phyloP scores from a whole-genome alignment of 2,113 vertebrate genomes.

The Uria lomvia region DNA sequence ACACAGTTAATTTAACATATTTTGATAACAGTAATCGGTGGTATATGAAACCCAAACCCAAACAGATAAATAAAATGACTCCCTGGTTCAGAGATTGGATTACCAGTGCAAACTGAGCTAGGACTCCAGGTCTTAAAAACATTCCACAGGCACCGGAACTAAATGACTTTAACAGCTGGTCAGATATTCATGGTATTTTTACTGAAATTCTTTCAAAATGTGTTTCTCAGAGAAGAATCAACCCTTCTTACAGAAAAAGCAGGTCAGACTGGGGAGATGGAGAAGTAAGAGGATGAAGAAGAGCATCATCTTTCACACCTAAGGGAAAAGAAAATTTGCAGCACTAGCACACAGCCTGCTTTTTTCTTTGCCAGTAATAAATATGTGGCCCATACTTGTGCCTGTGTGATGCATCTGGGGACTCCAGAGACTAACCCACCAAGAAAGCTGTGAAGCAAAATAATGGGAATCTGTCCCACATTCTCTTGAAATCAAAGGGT shows the following conservation, averaged over 20 bases:
- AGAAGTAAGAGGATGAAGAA: neutral
- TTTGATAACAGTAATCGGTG: conserved; percentile 51
- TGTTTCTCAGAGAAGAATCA: neutral
- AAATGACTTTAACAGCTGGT: neutral
- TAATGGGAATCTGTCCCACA: neutral
- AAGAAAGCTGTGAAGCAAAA: neutral
- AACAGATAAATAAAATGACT: conserved; percentile 17
- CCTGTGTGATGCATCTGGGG: neutral
- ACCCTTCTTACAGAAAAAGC: neutral
- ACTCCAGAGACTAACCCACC: neutral
- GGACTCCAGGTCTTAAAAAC: neutral
- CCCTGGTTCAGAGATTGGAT: neutral
- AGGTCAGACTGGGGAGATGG: neutral
- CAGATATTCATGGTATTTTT: neutral
- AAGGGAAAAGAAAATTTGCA: neutral
- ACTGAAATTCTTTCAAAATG: neutral
- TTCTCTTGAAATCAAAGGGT: neutral
- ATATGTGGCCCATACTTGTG: neutral
- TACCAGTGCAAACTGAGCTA: neutral
- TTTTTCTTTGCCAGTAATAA: neutral
- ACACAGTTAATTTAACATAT: conserved; percentile 34
- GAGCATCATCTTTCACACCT: neutral
- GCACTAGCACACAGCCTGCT: neutral
- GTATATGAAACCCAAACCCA: neutral
- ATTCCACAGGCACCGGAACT: neutral